Conservation (phyloP, 2,888 invertebrate genomes). For the Caenorhabditis sp. region DNA sequence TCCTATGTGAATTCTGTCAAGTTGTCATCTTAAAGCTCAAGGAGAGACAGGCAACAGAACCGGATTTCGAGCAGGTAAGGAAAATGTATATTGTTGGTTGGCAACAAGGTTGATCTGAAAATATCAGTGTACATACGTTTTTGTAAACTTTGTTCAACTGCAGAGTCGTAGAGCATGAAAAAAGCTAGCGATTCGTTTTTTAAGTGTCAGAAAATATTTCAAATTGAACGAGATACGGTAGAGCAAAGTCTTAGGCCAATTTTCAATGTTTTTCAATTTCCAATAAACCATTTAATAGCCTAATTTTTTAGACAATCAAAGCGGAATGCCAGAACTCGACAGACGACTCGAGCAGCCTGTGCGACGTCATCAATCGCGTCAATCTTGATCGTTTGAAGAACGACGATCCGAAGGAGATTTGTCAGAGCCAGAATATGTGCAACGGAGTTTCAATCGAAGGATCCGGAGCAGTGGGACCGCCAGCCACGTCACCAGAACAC, state of each 20-base stretch:
- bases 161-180: too few relatives aligned
- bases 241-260: neutral
- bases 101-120: neutral
- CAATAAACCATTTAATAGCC: neutral
- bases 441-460: too few relatives aligned
- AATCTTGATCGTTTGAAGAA: slow-evolving; percentile 52
- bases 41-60: slow-evolving; percentile 40
- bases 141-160: too few relatives aligned
- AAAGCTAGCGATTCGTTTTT: too few relatives aligned
- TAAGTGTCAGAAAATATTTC: too few relatives aligned
- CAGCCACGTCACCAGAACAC: slow-evolving; percentile 18
- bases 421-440: slow-evolving; percentile 53
- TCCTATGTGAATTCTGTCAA: slow-evolving; percentile 61
- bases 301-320: slow-evolving; percentile 32
- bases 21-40: slow-evolving; percentile 58
- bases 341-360: slow-evolving; percentile 23
- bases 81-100: neutral
- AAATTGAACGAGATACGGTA: neutral
- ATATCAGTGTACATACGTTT: too few relatives aligned
- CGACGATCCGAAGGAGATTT: slow-evolving; percentile 42
- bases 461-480: too few relatives aligned
- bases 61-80: slow-evolving; percentile 58
- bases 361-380: slow-evolving; percentile 48
- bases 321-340: slow-evolving; percentile 43
- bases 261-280: too few relatives aligned